Evolutionary conservation across 2,888 invertebrate species (phyloP).

Genomic region (Cryptocephalus primarius): DNA sequence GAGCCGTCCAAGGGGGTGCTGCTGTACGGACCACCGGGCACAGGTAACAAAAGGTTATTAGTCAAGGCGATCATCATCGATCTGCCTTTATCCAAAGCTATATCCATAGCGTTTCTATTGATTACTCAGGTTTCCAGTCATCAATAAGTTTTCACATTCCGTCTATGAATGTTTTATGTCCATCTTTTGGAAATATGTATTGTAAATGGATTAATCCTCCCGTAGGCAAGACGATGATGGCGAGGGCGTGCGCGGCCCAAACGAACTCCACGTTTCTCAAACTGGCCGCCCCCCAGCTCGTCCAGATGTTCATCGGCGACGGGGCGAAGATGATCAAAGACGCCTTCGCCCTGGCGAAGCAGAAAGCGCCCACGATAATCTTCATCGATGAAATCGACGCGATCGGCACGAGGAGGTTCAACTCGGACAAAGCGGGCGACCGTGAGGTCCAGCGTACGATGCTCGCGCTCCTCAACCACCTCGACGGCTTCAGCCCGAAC

Average conservation of each 20-base stretch:
- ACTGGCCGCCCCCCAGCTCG: constrained; percentile 94
- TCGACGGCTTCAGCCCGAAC: constrained; percentile 88
- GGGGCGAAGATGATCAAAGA: constrained; percentile 95
- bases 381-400: constrained; percentile 99
- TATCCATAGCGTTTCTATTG: too few relatives aligned
- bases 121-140: too few relatives aligned
- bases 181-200: too few relatives aligned
- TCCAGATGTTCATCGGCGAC: constrained; percentile 98
- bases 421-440: constrained; percentile 98
- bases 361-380: constrained; percentile 97
- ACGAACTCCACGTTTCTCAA: constrained; percentile 98
- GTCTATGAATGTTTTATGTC: too few relatives aligned
- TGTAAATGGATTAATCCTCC: too few relatives aligned
- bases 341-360: constrained; percentile 97
- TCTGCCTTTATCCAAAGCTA: too few relatives aligned
- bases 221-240: constrained; percentile 77
- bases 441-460: constrained; percentile 98
- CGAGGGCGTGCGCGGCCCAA: constrained; percentile 96
- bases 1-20: constrained; percentile 77
- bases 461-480: constrained; percentile 93
- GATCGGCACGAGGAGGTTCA: constrained; percentile 85
- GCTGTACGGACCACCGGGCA: constrained; percentile 86
- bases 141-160: too few relatives aligned
- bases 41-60: constrained; percentile 38
- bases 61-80: too few relatives aligned